phyloP scores from a whole-genome alignment of 1,140 invertebrate species.

The Calosoma granatense region DNA sequence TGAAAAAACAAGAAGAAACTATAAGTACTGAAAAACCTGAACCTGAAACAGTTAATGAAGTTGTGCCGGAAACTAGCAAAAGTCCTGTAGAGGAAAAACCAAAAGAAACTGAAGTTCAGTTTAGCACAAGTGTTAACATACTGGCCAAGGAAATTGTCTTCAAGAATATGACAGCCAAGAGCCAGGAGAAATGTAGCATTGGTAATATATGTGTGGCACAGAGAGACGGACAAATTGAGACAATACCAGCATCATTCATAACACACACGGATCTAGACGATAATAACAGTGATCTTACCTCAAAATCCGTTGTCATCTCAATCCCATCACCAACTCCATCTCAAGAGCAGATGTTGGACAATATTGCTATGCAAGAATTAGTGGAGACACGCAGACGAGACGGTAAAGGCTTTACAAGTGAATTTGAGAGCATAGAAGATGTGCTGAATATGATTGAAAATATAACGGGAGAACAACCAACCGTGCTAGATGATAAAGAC shows the following conservation, averaged over 20 bases:
- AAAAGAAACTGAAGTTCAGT: not conserved
- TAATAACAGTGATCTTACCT: slow-evolving; percentile 38
- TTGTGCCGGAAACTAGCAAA: not conserved
- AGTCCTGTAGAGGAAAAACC: not conserved
- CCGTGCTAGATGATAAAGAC: slow-evolving; percentile 22
- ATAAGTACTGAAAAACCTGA: not conserved
- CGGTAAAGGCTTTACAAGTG: slow-evolving; percentile 30
- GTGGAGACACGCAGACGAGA: slow-evolving; percentile 37
- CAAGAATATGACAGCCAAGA: not conserved
- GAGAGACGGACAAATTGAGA: slow-evolving; percentile 16
- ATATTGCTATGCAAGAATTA: slow-evolving; percentile 44
- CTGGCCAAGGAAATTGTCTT: not conserved
- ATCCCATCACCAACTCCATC: slow-evolving; percentile 49
- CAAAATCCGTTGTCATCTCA: slow-evolving; percentile 48
- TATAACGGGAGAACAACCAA: slow-evolving; percentile 40
- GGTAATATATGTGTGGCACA: slow-evolving; percentile 1
- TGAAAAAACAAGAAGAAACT: not conserved
- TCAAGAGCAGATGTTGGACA: slow-evolving; percentile 47
- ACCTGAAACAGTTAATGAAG: not conserved
- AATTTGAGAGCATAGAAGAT: slow-evolving; percentile 53
- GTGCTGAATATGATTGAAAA: slow-evolving; percentile 58
- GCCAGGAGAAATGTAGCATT: not conserved
- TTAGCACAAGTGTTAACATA: not conserved
- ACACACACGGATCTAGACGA: slow-evolving; percentile 24
- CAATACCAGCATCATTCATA: slow-evolving; percentile 16